Base-by-base conservation (phyloP, 2,113 vertebrate genomes). In the Columba janthina region DNA sequence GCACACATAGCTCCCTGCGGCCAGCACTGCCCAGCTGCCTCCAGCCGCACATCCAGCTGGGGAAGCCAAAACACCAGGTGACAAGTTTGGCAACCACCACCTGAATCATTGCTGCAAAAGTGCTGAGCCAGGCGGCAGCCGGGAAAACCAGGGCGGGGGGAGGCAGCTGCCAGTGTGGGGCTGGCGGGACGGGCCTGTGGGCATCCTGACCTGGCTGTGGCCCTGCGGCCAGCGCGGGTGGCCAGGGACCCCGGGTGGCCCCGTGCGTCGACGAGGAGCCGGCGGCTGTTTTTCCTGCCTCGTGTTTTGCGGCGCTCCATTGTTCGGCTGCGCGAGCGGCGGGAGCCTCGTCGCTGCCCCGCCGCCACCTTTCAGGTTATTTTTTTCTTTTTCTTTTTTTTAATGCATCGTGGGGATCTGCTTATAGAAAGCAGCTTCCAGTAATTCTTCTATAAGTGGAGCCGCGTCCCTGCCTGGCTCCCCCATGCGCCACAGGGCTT, bases 391-490 rank as follows among this genome's bases (percentile, higher is more conserved):
- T 44, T 44, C 42, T 44, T 44, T 44, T 46, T 46, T 46, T 46
- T 46, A 46, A 46, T 46, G 4, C 91, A 97, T 97, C 89, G 3
- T 91, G 77, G 95, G 97, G 97, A 98, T 98, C 97, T 98, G 98
- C 98, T 99, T 98, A 99, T 99, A 99, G 98, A 98, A 98, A 98
- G 87, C 57, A 1, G 98, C 97, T 99, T 99, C 99, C 99, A 98
- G 98, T 98, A 99, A 99, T 99, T 99, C 99, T 99, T 99, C 98
- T 98, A 96, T 97, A 97, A 94, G 95, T 67, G 94, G 96, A 97
- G 97, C 82, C 94, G 18, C 3, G 54, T 89, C 95, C 84, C 94
- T 92, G 96, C 85, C 97, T 60, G 57, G 96, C 96, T 98, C 97
- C 97, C 89, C 98, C 98, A 46, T 42, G 84, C 95, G n/a, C 56